phyloP scores from a whole-genome alignment of 2,113 vertebrate genomes.

The Sitta europaea region DNA sequence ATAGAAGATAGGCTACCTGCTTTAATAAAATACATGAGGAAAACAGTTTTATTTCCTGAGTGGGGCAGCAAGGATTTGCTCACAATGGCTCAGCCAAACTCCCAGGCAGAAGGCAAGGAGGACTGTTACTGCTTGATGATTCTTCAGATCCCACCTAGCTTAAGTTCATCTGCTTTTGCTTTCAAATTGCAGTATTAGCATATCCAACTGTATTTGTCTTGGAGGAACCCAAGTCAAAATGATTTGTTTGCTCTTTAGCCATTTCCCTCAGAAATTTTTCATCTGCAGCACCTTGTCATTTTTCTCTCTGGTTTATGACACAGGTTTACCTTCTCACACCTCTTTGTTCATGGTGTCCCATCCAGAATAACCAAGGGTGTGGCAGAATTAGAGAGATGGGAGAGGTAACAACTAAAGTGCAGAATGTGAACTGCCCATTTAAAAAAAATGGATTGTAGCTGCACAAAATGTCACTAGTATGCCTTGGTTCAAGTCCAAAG shows the following conservation, averaged over 20 bases:
- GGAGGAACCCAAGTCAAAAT: neutral
- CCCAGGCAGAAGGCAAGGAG: neutral
- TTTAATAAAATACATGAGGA: neutral
- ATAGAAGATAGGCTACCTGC: no score
- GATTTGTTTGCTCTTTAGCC: neutral
- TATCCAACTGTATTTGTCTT: neutral
- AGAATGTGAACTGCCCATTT: neutral
- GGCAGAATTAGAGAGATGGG: neutral
- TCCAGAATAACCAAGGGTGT: neutral
- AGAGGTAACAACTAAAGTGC: neutral
- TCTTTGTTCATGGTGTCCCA: neutral
- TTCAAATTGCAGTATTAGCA: neutral
- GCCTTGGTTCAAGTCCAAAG: neutral
- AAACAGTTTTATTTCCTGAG: neutral
- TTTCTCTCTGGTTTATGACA: neutral
- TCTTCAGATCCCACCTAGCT: neutral
- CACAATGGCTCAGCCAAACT: neutral
- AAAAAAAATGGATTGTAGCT: neutral
- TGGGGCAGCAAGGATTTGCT: neutral
- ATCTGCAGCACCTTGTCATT: neutral
- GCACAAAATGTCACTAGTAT: neutral
- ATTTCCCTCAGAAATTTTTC: neutral
- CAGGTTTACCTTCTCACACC: neutral
- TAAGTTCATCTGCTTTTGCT: neutral
- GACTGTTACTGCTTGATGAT: neutral